phyloP scores from a whole-genome alignment of 2,797 vertebrate species.

The Acestrorhynchus altus region DNA sequence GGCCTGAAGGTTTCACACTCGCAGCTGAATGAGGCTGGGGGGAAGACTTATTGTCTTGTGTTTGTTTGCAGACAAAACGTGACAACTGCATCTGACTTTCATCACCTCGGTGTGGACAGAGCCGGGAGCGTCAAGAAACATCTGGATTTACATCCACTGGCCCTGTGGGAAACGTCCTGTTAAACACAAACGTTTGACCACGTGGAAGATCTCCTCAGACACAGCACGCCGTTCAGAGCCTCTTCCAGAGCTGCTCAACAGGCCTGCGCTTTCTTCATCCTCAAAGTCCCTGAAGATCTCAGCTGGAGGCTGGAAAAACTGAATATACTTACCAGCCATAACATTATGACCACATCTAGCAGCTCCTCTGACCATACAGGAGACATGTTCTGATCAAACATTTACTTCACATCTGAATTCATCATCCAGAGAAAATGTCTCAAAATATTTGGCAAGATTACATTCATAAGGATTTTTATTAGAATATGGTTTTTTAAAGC shows the following conservation, averaged over 20 bases:
- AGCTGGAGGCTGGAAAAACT: neutral
- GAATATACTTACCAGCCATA: too few species aligned
- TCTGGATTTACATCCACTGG: slow-evolving; percentile 24
- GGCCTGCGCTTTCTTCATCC: neutral
- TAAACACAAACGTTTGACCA: slow-evolving; percentile 11
- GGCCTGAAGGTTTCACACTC: neutral
- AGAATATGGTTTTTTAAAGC: too few species aligned
- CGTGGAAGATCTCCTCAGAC: neutral
- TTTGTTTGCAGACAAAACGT: slow-evolving; percentile 43
- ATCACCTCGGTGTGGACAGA: slow-evolving; percentile 24
- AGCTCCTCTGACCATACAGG: too few species aligned
- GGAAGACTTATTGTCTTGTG: neutral
- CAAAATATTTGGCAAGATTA: too few species aligned
- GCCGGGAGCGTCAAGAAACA: slow-evolving; percentile 6
- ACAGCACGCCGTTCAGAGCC: too few species aligned
- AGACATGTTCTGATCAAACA: too few species aligned
- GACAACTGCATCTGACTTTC: slow-evolving; percentile 50
- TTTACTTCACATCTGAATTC: too few species aligned
- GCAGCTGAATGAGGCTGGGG: neutral
- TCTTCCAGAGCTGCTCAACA: neutral
- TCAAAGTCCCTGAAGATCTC: neutral
- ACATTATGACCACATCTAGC: too few species aligned
- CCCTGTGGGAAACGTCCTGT: slow-evolving; percentile 17
- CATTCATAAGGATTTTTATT: too few species aligned
- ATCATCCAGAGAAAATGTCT: too few species aligned